phyloP scores from a whole-genome alignment of 2,888 invertebrate genomes.

The Agrenia bidenticulata region DNA sequence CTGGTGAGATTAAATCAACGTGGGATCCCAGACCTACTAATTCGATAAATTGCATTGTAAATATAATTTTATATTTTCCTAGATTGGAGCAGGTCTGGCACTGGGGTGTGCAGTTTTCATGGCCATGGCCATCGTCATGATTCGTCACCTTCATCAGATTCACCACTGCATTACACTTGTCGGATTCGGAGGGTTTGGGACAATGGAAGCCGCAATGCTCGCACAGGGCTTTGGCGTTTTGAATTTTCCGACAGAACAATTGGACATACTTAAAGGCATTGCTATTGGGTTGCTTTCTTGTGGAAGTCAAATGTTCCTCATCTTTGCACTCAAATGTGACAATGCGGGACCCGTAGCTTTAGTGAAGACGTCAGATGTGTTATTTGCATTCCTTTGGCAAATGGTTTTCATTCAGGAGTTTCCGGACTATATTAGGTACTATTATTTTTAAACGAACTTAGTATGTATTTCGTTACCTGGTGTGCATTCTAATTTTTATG shows the following conservation, averaged over 20 bases:
- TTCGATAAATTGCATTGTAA: no score
- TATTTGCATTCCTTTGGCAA: conserved; percentile 50
- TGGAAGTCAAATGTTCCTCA: conserved; percentile 47
- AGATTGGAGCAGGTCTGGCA: conserved; percentile 49
- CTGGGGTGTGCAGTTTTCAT: conserved; percentile 47
- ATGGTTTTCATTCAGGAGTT: conserved; percentile 35
- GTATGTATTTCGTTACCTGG: no score
- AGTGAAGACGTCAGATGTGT: conserved; percentile 47
- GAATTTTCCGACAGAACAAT: conserved; percentile 42
- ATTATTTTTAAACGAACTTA: no score
- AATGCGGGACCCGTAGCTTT: conserved; percentile 47
- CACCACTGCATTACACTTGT: conserved; percentile 48
- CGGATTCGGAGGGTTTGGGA: conserved; percentile 49
- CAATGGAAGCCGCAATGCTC: conserved; percentile 40
- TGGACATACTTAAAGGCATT: conserved; percentile 42
- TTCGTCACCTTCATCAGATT: conserved; percentile 49
- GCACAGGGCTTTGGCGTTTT: conserved; percentile 44
- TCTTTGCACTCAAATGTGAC: conserved; percentile 50
- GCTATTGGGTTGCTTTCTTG: conserved; percentile 46
- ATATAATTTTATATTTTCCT: no score
- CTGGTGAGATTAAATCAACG: conserved; percentile 31
- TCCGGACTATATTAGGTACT: conserved; percentile 47
- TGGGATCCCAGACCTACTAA: no score
- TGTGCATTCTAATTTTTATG: no score
- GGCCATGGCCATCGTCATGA: conserved; percentile 50